A percentile compares a stretch with the other conserved stretches of the same genome.
phyloP scores from a whole-genome alignment of 2,888 invertebrate species.

The Agonopterix arenella region DNA sequence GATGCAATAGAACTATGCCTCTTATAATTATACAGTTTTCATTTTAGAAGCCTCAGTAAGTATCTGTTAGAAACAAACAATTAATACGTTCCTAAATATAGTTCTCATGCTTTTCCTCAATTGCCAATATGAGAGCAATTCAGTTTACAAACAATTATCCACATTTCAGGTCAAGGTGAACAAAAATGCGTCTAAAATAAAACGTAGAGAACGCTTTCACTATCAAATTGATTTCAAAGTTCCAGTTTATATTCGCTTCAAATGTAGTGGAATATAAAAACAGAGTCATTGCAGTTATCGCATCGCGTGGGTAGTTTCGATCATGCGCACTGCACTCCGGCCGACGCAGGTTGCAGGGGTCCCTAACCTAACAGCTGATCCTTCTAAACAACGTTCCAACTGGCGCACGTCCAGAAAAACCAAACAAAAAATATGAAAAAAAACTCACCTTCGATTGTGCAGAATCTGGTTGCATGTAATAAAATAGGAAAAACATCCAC shows the following conservation, averaged over 20 bases:
- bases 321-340: slow-evolving; percentile 53
- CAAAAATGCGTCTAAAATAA: not conserved
- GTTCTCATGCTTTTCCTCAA: too few relatives aligned
- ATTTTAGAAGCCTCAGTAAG: too few relatives aligned
- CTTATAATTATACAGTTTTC: too few relatives aligned
- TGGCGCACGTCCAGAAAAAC: slow-evolving; percentile 7
- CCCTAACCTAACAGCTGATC: slow-evolving; percentile 34
- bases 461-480: slow-evolving; percentile 66
- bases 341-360: slow-evolving; percentile 13
- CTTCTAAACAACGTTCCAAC: slow-evolving; percentile 9
- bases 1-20: too few relatives aligned
- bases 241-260: not conserved
- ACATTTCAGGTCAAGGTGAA: slow-evolving; percentile 2
- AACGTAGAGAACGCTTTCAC: not conserved
- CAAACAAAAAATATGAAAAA: not conserved
- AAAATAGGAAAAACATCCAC: slow-evolving; percentile 67
- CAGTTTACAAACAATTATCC: not conserved
- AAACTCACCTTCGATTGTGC: slow-evolving; percentile 52
- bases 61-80: too few relatives aligned
- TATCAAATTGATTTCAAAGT: not conserved
- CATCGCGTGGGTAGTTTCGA: slow-evolving; percentile 29
- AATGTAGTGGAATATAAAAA: not conserved
- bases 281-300: slow-evolving; percentile 34
- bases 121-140: too few relatives aligned
- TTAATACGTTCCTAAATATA: too few relatives aligned